Percentiles rank a stretch among this genome's conserved stretches.
phyloP scores from a whole-genome alignment of 2,888 invertebrate genomes.

The Hypena proboscidalis region DNA sequence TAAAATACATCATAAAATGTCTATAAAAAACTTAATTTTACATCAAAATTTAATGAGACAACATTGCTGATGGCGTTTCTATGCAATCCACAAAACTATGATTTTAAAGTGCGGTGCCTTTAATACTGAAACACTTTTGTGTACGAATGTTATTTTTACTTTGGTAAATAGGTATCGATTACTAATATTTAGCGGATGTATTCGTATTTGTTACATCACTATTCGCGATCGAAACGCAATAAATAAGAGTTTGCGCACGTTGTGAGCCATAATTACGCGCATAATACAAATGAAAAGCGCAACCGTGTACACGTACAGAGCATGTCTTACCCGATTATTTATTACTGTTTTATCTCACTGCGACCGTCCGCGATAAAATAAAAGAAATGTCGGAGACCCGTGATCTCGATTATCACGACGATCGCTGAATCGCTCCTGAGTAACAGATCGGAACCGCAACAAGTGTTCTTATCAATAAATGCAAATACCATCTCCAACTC shows the following conservation, averaged over 20 bases:
- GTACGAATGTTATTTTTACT: too few relatives aligned
- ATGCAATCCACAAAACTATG: too few relatives aligned
- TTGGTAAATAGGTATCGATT: too few relatives aligned
- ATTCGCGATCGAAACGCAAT: conserved; percentile 43
- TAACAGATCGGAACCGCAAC: conserved; percentile 45
- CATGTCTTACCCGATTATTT: conserved; percentile 76
- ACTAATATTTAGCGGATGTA: too few relatives aligned
- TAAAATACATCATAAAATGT: too few relatives aligned
- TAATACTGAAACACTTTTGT: too few relatives aligned
- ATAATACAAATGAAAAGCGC: conserved; percentile 79
- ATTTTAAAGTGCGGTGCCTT: too few relatives aligned
- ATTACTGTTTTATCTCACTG: conserved; percentile 79
- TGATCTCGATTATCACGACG: conserved; percentile 81
- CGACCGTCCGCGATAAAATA: conserved; percentile 80
- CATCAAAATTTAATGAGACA: too few relatives aligned
- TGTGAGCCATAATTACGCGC: conserved; percentile 74
- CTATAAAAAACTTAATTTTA: too few relatives aligned
- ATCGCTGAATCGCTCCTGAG: conserved; percentile 71
- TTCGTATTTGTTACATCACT: too few relatives aligned
- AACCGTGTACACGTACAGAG: conserved; percentile 70
- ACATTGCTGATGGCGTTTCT: too few relatives aligned
- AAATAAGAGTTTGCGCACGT: conserved; percentile 63
- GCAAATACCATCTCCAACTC: conserved; percentile 39
- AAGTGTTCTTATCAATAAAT: conserved; percentile 21
- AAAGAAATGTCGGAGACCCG: conserved; percentile 78